Evolutionary conservation across 2,888 invertebrate species (phyloP).

Genomic region (Cephus runcator): DNA sequence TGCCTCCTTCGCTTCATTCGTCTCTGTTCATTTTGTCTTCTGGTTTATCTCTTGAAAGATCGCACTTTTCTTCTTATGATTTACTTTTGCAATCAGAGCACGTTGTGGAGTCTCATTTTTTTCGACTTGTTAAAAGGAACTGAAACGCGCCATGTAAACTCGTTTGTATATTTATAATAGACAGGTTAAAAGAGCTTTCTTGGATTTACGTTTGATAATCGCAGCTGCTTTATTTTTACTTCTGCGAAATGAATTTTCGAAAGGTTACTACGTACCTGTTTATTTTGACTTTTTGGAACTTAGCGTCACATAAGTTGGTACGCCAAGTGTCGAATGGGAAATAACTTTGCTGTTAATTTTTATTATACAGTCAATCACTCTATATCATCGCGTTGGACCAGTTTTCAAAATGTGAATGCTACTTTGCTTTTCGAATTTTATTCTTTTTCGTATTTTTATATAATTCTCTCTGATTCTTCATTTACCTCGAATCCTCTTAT

Average conservation of each 20-base stretch:
- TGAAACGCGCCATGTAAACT: neutral
- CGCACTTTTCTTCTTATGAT: neutral
- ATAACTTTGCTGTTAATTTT: neutral
- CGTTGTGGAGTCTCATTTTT: neutral
- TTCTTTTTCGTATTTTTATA: too few species aligned
- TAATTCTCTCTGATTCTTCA: too few species aligned
- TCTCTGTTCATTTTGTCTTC: neutral
- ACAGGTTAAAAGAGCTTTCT: neutral
- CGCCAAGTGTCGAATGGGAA: neutral
- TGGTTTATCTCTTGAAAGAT: neutral
- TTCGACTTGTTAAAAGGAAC: neutral
- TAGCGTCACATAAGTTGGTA: too few species aligned
- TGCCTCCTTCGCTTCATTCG: neutral
- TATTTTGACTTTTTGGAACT: neutral
- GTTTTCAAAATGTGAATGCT: neutral
- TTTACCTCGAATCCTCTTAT: neutral
- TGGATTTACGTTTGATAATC: neutral
- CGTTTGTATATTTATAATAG: neutral
- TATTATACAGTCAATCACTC: neutral
- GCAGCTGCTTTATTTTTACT: neutral
- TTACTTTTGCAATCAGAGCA: neutral
- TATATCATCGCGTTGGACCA: neutral
- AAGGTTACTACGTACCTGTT: neutral
- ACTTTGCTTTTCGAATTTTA: too few species aligned
- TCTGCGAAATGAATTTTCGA: neutral